phyloP scores from a whole-genome alignment of 2,797 vertebrate genomes.

The Hemitrygon akajei region DNA sequence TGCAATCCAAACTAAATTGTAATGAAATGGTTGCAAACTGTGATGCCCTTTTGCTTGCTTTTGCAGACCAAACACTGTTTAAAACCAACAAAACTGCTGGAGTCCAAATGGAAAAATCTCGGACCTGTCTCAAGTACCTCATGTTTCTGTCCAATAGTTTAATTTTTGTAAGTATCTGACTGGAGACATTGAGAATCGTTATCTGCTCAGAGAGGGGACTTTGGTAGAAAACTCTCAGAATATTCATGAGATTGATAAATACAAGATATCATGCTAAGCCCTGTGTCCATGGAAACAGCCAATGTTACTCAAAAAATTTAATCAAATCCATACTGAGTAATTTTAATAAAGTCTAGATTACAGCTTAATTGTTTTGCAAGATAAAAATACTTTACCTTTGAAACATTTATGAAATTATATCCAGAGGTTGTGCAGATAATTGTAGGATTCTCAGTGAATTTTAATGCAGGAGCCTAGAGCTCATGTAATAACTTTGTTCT shows the following conservation, averaged over 20 bases:
- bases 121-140: constrained; percentile 51
- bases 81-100: neutral
- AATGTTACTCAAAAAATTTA: constrained; percentile 21
- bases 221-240: neutral
- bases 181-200: neutral
- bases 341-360: constrained; percentile 27
- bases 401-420: constrained; percentile 28
- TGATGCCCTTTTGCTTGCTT: neutral
- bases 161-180: constrained; percentile 51
- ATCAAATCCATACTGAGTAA: neutral
- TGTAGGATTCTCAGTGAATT: neutral
- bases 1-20: neutral
- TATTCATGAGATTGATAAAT: neutral
- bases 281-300: constrained; percentile 4
- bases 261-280: neutral
- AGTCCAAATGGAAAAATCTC: constrained; percentile 38
- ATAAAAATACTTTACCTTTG: constrained; percentile 6
- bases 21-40: constrained; percentile 12
- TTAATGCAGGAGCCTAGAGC: neutral
- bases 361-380: constrained; percentile 1
- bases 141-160: constrained; percentile 53
- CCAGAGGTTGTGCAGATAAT: neutral
- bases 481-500: neutral
- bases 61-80: neutral
- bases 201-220: neutral